Evolutionary conservation across 2,113 vertebrate genomes (phyloP).

Genomic region (Takifugu bimaculatus): DNA sequence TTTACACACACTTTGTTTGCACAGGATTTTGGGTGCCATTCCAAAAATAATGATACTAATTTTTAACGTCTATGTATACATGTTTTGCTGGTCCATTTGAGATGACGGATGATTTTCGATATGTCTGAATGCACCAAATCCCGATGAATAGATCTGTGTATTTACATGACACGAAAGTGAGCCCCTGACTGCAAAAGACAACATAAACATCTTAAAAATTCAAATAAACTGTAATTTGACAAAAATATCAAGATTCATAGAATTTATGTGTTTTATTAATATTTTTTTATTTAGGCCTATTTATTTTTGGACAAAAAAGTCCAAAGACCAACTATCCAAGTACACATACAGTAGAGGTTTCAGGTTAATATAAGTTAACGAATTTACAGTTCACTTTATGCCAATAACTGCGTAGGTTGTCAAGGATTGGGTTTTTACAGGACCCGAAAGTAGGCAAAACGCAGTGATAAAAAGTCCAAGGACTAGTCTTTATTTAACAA

Average conservation of each 20-base stretch:
- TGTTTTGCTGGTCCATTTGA: constrained; percentile 8
- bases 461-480: too few relatives aligned
- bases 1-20: constrained; percentile 5
- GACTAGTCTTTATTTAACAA: too few relatives aligned
- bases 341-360: too few relatives aligned
- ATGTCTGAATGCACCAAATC: background rate
- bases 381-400: too few relatives aligned
- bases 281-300: too few relatives aligned
- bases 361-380: too few relatives aligned
- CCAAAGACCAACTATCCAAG: too few relatives aligned
- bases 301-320: too few relatives aligned
- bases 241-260: background rate
- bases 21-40: background rate
- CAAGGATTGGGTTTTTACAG: too few relatives aligned
- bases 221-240: constrained; percentile 39
- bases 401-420: too few relatives aligned
- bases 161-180: constrained; percentile 15
- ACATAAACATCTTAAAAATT: constrained; percentile 7
- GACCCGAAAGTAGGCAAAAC: too few relatives aligned
- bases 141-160: background rate
- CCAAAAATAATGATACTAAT: constrained; percentile 8
- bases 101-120: constrained; percentile 3
- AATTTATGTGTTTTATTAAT: too few relatives aligned
- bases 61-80: background rate
- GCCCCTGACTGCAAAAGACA: constrained; percentile 16